A percentile compares a stretch with the other conserved stretches of the same genome.
Conservation (phyloP, 1,140 invertebrate species). For the Metaphire vulgaris region DNA sequence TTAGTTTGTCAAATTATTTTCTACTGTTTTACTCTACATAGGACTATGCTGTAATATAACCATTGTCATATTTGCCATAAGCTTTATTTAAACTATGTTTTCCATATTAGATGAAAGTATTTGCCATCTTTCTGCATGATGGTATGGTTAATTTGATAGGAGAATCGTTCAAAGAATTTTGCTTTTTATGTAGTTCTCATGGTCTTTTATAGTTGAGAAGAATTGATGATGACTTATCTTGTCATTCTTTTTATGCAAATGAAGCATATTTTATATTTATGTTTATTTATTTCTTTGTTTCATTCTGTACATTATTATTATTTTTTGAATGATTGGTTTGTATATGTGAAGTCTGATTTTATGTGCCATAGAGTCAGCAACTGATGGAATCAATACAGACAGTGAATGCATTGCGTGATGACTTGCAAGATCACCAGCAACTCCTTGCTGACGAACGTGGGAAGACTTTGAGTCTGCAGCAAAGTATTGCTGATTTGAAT, state of each 20-base stretch:
- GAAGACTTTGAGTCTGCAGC: neutral
- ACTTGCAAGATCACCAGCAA: neutral
- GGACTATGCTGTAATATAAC: too few relatives aligned
- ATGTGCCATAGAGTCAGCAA: conserved; percentile 4
- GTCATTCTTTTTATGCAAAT: too few relatives aligned
- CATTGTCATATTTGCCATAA: too few relatives aligned
- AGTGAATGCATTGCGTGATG: neutral
- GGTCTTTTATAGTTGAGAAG: too few relatives aligned
- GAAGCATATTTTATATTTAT: too few relatives aligned
- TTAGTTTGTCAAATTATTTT: neutral
- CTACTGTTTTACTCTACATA: too few relatives aligned
- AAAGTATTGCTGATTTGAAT: neutral
- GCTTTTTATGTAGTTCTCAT: too few relatives aligned
- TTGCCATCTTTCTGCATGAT: neutral
- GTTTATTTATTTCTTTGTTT: too few relatives aligned
- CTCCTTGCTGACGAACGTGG: neutral
- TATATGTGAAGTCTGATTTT: neutral
- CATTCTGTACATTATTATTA: neutral
- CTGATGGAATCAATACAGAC: conserved; percentile 2
- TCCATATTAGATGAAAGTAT: too few relatives aligned
- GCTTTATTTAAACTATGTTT: too few relatives aligned
- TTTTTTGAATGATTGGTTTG: neutral
- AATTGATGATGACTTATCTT: too few relatives aligned
- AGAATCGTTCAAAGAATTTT: too few relatives aligned
- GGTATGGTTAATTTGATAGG: neutral